Percentiles rank a stretch among this genome's conserved stretches.
Conservation (phyloP, 2,888 invertebrate genomes). For the Anarsia innoxiella region DNA sequence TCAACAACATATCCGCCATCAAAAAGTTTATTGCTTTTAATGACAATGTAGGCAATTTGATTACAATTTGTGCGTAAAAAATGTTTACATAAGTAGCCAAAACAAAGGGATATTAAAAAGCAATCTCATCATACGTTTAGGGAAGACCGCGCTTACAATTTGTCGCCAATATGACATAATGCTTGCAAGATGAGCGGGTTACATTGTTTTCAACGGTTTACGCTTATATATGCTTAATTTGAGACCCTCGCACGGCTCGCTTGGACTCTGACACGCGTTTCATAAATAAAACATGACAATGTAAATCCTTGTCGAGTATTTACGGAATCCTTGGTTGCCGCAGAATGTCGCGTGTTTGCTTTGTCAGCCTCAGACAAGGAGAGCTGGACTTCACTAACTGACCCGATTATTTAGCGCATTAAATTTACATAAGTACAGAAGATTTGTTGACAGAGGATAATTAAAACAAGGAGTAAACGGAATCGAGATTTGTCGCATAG, state of each 20-base stretch:
- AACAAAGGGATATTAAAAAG: constrained; percentile 10
- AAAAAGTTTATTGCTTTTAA: no score
- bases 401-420: no score
- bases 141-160: constrained; percentile 9
- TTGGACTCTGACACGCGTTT: constrained; percentile 17
- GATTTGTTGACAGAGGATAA: no score
- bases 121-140: constrained; percentile 4
- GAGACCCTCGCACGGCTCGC: constrained; percentile 13
- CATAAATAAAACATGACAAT: constrained; percentile 24
- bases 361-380: no score
- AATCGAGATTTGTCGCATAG: no score
- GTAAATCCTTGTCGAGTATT: constrained; percentile 19
- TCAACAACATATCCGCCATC: no score
- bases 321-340: constrained; percentile 11
- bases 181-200: neutral
- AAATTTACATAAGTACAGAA: no score
- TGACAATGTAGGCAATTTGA: no score
- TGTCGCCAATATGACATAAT: constrained; percentile 4
- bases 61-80: no score
- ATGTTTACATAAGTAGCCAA: no score
- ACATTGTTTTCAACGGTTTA: constrained; percentile 10
- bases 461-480: no score
- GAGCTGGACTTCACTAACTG: no score
- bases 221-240: constrained; percentile 16
- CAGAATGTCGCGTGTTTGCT: neutral